Evolutionary conservation across 2,888 invertebrate genomes (phyloP).

Genomic region (Diplazon laetatorius): DNA sequence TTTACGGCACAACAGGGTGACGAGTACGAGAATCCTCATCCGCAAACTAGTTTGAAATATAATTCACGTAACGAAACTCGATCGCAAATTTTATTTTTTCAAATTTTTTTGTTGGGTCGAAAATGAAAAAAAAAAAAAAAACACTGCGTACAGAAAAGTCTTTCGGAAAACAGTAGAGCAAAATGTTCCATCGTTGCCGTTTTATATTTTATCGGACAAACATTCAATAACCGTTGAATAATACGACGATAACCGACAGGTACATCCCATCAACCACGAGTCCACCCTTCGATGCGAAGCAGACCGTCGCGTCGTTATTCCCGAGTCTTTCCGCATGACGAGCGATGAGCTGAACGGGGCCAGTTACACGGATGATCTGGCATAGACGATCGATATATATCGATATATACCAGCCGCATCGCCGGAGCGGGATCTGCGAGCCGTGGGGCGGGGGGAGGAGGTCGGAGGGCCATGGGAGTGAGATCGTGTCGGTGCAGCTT

Average conservation of each 20-base stretch:
- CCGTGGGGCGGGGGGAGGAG: no score
- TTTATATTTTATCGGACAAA: conserved; percentile 24
- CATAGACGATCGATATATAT: conserved; percentile 70
- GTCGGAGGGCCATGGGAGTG: no score
- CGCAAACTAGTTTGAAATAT: conserved; percentile 63
- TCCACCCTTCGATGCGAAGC: conserved; percentile 33
- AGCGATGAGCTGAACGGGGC: conserved; percentile 68
- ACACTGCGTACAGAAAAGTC: no score
- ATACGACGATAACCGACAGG: conserved; percentile 35
- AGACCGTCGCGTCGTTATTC: conserved; percentile 49
- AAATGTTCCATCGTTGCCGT: no score
- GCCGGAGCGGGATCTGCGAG: conserved; percentile 36
- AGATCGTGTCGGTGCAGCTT: conserved; percentile 65
- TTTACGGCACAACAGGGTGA: conserved; percentile 58
- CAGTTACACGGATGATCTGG: conserved; percentile 71
- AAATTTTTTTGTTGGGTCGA: no score
- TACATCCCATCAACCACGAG: conserved; percentile 55
- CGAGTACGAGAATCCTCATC: conserved; percentile 57
- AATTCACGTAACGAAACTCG: conserved; percentile 60
- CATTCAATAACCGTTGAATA: conserved; percentile 33
- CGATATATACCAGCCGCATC: conserved; percentile 61
- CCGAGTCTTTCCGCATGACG: conserved; percentile 59
- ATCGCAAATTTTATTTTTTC: conserved; percentile 33
- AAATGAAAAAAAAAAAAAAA: no score
- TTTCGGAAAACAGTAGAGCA: no score